Evolutionary conservation across 2,797 vertebrate species (phyloP).

Genomic region (Otus scops): DNA sequence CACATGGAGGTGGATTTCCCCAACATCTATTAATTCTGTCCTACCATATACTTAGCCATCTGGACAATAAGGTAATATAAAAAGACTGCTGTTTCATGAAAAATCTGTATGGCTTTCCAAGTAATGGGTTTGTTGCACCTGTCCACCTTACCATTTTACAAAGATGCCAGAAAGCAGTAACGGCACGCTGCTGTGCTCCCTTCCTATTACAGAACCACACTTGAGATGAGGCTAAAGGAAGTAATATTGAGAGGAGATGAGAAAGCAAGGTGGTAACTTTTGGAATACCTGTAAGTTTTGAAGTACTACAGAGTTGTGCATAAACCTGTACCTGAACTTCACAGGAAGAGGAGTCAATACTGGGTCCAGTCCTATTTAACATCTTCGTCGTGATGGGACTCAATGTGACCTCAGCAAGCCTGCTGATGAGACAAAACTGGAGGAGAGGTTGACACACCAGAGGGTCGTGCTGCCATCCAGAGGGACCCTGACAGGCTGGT

Average conservation of each 20-base stretch:
- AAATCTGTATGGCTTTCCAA: not conserved
- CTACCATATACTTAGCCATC: conserved; percentile 70
- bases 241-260: too few species aligned
- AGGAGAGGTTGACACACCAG: rapidly evolving
- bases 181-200: not conserved
- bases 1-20: conserved; percentile 13
- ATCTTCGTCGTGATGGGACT: not conserved
- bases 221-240: not conserved
- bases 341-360: rapidly evolving
- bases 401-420: not conserved
- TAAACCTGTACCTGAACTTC: not conserved
- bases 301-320: rapidly evolving
- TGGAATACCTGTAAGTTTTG: not conserved
- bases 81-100: not conserved
- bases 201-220: not conserved
- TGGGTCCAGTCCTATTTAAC: not conserved
- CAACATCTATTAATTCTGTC: conserved; percentile 43
- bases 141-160: not conserved
- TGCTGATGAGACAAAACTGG: not conserved
- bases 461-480: not conserved
- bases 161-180: not conserved
- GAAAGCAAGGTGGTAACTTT: not conserved
- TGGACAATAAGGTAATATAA: conserved; percentile 36
- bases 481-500: not conserved
- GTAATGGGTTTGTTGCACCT: not conserved